phyloP scores from a whole-genome alignment of 2,888 invertebrate species.

The Andrena camellia region DNA sequence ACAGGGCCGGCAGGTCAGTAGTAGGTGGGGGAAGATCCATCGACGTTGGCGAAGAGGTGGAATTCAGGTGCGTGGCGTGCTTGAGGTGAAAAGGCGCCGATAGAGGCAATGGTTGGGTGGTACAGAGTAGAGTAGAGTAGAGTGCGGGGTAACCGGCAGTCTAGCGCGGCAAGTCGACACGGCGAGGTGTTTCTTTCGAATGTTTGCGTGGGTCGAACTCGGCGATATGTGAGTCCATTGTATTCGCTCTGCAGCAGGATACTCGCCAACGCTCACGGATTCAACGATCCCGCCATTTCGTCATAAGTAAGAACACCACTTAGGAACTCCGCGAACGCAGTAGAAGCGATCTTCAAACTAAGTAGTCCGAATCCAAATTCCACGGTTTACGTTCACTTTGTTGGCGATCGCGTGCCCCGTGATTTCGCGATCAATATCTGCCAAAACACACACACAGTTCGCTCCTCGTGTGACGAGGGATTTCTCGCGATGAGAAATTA shows the following conservation, averaged over 20 bases:
- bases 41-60: constrained; percentile 35
- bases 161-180: constrained; percentile 75
- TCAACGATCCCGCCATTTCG: not conserved
- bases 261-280: not conserved
- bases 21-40: not conserved
- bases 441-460: too few species aligned
- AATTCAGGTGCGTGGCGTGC: constrained; percentile 61
- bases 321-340: not conserved
- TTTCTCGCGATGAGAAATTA: too few species aligned
- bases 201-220: not conserved
- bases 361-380: not conserved
- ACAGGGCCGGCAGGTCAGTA: not conserved
- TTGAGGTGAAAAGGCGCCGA: constrained; percentile 50
- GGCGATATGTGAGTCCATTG: constrained; percentile 35
- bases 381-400: too few species aligned
- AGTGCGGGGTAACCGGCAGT: constrained; percentile 75
- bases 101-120: constrained; percentile 69
- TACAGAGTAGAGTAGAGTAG: constrained; percentile 18
- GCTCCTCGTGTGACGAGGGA: too few species aligned
- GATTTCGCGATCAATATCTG: too few species aligned
- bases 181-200: constrained; percentile 13
- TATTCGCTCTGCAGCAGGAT: constrained; percentile 3
- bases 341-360: not conserved
- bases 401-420: too few species aligned
- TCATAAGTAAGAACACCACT: constrained; percentile 23